Evolutionary conservation across 2,888 invertebrate genomes (phyloP).

Genomic region (Eucera pruinosa): DNA sequence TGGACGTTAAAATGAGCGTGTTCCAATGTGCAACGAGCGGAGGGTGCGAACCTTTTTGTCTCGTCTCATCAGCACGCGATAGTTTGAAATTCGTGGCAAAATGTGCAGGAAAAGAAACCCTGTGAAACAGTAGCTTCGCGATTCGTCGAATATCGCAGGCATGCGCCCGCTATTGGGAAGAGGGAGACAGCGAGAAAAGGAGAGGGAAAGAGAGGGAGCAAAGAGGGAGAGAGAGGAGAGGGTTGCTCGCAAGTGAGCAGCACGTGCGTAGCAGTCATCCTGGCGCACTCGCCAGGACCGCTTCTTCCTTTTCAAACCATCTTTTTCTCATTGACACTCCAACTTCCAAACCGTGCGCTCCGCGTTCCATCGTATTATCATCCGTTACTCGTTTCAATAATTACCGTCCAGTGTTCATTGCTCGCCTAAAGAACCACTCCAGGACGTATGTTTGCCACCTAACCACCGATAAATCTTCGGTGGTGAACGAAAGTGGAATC

Average conservation of each 20-base stretch:
- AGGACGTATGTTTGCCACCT: neutral
- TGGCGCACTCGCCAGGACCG: conserved; percentile 76
- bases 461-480: too few relatives aligned
- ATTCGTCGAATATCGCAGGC: conserved; percentile 71
- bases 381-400: too few relatives aligned
- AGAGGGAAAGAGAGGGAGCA: conserved; percentile 47
- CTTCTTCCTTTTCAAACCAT: conserved; percentile 60
- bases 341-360: neutral
- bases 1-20: too few relatives aligned
- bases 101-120: conserved; percentile 29
- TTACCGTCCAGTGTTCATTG: neutral
- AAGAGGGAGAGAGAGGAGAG: conserved; percentile 63
- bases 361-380: neutral
- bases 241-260: conserved; percentile 74
- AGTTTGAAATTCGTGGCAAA: conserved; percentile 10
- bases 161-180: conserved; percentile 74
- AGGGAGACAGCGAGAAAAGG: conserved; percentile 49
- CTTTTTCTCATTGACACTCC: conserved; percentile 3
- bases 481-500: neutral
- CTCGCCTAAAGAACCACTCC: neutral
- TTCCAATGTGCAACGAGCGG: neutral
- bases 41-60: neutral
- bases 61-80: conserved; percentile 39
- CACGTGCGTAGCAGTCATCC: conserved; percentile 81
- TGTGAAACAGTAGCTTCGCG: conserved; percentile 37